Evolutionary conservation across 2,888 invertebrate species (phyloP).

Genomic region (Actias luna): DNA sequence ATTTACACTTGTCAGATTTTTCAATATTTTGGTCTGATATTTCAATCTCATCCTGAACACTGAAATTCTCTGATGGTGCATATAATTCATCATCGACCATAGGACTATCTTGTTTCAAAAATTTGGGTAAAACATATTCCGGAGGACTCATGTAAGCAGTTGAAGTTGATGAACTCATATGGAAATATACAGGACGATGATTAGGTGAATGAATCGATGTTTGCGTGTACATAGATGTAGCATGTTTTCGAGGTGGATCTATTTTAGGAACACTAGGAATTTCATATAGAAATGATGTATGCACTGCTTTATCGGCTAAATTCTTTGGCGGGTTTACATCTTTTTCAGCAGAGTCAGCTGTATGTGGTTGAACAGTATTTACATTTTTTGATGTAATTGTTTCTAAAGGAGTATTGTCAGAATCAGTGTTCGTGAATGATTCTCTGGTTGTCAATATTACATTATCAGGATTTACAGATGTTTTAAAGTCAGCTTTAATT

Average conservation of each 20-base stretch:
- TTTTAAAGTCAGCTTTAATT: neutral
- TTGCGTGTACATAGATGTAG: constrained; percentile 66
- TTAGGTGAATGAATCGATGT: constrained; percentile 57
- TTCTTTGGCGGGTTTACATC: constrained; percentile 25
- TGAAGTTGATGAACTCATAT: constrained; percentile 76
- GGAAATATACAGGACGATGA: constrained; percentile 56
- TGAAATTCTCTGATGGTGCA: constrained; percentile 32
- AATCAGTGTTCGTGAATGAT: neutral
- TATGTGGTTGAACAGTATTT: constrained; percentile 18
- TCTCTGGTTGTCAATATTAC: neutral
- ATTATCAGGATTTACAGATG: neutral
- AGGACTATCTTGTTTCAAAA: constrained; percentile 43
- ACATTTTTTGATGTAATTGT: neutral
- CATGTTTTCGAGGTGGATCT: constrained; percentile 41
- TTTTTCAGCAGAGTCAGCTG: constrained; percentile 17
- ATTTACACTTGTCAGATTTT: constrained; percentile 38
- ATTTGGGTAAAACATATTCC: constrained; percentile 64
- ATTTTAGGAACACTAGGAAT: constrained; percentile 34
- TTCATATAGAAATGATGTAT: constrained; percentile 41
- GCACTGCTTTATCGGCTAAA: constrained; percentile 42
- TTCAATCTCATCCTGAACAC: constrained; percentile 28
- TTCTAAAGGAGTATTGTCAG: neutral
- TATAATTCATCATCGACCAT: constrained; percentile 40
- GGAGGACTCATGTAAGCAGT: constrained; percentile 79
- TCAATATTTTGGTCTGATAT: constrained; percentile 31